phyloP scores from a whole-genome alignment of 2,888 invertebrate genomes.

The Polymixis lichenea region DNA sequence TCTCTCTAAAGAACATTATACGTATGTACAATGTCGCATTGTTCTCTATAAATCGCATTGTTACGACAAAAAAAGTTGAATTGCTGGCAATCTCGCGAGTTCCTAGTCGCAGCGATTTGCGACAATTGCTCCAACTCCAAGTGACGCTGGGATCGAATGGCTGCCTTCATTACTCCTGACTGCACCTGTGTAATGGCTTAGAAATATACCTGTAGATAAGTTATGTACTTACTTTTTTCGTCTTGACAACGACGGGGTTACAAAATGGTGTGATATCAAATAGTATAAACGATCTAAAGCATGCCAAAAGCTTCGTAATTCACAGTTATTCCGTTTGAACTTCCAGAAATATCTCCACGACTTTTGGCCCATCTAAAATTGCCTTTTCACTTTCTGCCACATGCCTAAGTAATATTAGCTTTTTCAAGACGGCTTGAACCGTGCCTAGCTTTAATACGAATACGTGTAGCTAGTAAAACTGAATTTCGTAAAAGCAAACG shows the following conservation, averaged over 20 bases:
- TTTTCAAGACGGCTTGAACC: slow-evolving; percentile 10
- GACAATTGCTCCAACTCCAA: slow-evolving; percentile 70
- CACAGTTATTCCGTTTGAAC: background rate
- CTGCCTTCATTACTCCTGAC: slow-evolving; percentile 64
- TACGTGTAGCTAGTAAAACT: slow-evolving; percentile 22
- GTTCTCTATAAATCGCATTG: slow-evolving; percentile 80
- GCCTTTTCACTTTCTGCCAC: slow-evolving; percentile 4
- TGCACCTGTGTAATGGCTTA: slow-evolving; percentile 62
- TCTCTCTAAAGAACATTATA: slow-evolving; percentile 75
- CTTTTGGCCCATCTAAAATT: background rate
- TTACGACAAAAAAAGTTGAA: slow-evolving; percentile 77
- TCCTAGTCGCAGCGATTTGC: slow-evolving; percentile 70
- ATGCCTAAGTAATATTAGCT: slow-evolving; percentile 21
- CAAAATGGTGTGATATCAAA: background rate
- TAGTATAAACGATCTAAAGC: background rate
- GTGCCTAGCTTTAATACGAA: slow-evolving; percentile 32
- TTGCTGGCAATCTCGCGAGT: slow-evolving; percentile 72
- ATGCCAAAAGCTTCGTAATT: background rate
- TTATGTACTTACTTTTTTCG: slow-evolving; percentile 24
- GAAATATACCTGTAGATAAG: slow-evolving; percentile 22
- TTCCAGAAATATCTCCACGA: background rate
- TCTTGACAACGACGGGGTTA: background rate
- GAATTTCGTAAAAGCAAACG: slow-evolving; percentile 52
- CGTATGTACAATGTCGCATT: slow-evolving; percentile 77
- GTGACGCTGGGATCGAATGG: slow-evolving; percentile 61